phyloP scores from a whole-genome alignment of 2,797 vertebrate genomes.

The Sciurus carolinensis region DNA sequence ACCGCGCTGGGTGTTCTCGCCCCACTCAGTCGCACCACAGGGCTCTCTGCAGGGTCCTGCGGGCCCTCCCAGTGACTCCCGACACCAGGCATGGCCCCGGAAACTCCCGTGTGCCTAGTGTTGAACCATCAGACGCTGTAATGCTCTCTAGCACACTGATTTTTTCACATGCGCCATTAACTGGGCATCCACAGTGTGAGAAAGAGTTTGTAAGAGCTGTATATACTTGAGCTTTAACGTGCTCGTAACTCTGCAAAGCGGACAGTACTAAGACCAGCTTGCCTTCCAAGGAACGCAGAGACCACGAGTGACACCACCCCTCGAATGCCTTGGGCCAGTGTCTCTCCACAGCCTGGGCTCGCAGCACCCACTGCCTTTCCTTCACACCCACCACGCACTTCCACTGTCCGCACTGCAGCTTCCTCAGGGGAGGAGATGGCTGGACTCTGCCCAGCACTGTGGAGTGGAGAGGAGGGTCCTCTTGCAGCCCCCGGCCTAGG shows the following conservation, averaged over 20 bases:
- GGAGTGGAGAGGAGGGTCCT: background rate
- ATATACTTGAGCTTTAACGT: background rate
- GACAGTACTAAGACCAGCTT: background rate
- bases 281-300: background rate
- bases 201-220: background rate
- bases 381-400: accelerated
- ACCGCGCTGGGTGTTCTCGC: no score
- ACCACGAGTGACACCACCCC: no score
- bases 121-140: background rate
- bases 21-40: no score
- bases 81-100: background rate
- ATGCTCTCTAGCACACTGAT: background rate
- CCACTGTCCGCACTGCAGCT: background rate
- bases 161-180: background rate
- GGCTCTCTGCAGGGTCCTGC: background rate
- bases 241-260: background rate
- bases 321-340: no score
- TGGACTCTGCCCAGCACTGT: accelerated
- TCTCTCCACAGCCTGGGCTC: background rate
- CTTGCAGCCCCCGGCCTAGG: background rate
- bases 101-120: background rate
- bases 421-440: background rate
- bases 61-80: background rate
- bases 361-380: accelerated
- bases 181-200: background rate